These are phyloP conservation scores for Amphibalanus amphitrite DNA, from an alignment of 1,140 invertebrate species.

Conservation along the genomic window DNA sequence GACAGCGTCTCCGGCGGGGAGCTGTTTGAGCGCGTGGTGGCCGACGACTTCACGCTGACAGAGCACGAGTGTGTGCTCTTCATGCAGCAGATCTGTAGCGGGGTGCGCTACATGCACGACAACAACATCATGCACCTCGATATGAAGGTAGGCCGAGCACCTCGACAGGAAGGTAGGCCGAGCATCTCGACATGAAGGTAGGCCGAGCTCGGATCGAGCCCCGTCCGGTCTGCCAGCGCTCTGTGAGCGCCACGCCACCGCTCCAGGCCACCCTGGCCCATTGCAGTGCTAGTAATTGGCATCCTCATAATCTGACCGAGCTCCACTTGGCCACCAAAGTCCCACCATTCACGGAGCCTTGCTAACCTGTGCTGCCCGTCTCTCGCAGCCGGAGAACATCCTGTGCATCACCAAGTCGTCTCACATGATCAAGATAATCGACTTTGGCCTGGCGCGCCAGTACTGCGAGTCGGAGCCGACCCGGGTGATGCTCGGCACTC, in stretches of 20 bases:
- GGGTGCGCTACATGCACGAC: constrained; percentile 75
- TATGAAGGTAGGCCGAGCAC: constrained; percentile 52
- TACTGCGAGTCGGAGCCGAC: constrained; percentile 48
- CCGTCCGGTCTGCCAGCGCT: too few relatives aligned
- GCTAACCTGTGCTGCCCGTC: not conserved
- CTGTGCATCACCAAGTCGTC: constrained; percentile 65
- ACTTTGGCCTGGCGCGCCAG: constrained; percentile 72
- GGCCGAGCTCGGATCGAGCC: too few relatives aligned
- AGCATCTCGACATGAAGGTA: too few relatives aligned
- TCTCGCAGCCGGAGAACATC: constrained; percentile 41
- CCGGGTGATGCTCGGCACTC: constrained; percentile 71
- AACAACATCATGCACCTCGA: constrained; percentile 73
- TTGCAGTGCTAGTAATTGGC: too few relatives aligned
- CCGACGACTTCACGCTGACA: constrained; percentile 77
- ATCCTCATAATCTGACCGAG: too few relatives aligned
- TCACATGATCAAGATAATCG: constrained; percentile 72
- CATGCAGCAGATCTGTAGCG: constrained; percentile 74
- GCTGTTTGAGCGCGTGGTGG: constrained; percentile 75
- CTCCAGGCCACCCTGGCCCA: too few relatives aligned
- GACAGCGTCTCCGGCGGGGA: constrained; percentile 75
- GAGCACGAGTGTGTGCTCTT: constrained; percentile 83
- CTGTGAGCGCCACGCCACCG: too few relatives aligned
- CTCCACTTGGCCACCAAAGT: too few relatives aligned
- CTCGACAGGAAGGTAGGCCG: too few relatives aligned
- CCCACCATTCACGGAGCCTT: not conserved